Percentiles rank a stretch among this genome's conserved stretches.
These are phyloP conservation scores for Phallusia fumigata DNA, from an alignment of 23 tunicate genomes.

Conservation along the genomic window DNA sequence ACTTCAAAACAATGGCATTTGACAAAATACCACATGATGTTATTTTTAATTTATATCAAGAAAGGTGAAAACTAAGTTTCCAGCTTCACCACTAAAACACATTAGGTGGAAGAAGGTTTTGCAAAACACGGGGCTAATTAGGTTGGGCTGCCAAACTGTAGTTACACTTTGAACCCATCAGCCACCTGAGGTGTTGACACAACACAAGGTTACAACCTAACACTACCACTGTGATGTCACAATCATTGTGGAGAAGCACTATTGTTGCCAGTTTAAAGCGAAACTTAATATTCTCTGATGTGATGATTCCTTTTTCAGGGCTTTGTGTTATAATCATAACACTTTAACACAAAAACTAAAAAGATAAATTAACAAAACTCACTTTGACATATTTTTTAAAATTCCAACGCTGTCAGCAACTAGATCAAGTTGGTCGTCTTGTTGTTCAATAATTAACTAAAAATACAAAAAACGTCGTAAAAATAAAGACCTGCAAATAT, in stretches of 20 bases:
- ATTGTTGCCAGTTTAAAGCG: neutral
- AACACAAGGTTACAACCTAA: neutral
- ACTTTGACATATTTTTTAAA: conserved; percentile 87
- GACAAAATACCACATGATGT: too few species aligned
- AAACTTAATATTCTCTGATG: neutral
- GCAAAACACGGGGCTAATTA: too few species aligned
- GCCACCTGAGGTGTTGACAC: neutral
- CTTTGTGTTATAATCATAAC: too few species aligned
- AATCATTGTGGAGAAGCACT: neutral
- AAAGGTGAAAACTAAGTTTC: too few species aligned
- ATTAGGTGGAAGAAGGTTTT: too few species aligned
- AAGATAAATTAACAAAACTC: neutral
- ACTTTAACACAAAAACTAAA: neutral
- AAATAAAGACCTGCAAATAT: too few species aligned
- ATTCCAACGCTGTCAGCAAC: conserved; percentile 93
- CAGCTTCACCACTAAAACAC: too few species aligned
- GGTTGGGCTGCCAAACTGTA: too few species aligned
- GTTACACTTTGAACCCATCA: too few species aligned
- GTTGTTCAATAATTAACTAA: conserved; percentile 77
- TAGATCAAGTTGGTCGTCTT: conserved; percentile 86
- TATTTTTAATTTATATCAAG: too few species aligned
- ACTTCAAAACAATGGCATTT: too few species aligned
- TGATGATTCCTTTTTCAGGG: too few species aligned
- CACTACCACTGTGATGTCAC: neutral
- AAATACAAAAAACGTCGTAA: neutral